Evolutionary conservation across 1,140 invertebrate genomes (phyloP), one percentile per base, ranked within the genome.

Genomic region (Drosophila sechellia): DNA sequence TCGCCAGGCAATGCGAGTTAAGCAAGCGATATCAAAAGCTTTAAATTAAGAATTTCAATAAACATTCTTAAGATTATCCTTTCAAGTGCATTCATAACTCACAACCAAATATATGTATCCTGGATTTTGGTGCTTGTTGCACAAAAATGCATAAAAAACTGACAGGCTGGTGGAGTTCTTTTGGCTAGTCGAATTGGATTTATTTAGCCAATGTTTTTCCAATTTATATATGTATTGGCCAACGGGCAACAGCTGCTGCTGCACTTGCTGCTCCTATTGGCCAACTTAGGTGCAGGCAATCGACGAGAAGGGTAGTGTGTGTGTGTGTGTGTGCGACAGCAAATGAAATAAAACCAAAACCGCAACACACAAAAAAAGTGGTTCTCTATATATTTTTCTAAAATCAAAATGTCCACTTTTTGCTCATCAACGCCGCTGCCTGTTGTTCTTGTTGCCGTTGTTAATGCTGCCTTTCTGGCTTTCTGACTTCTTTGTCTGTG

Each of bases 381-480:
- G 84, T 89, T 89, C 79, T 89, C 84, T 89, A 89, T 89, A 89
- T 84, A 89, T 79, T 89, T 87, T 89, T 84, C 84, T 89, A 89
- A 89, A 89, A 84, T 89, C 84, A 89, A 89, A 89, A 89, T 84
- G 84, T 78, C 84, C 80, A 89, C 57, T 89, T 89, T 87, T 89
- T 86, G 84, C 81, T 89, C 84, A 89, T 89, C 84, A 89, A 89
- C 84, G 83, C 81, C 55, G 61, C 22, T 35, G 42, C 48, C 50
- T 42, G 58, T 71, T 71, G 63, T 60, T 61, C 31, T 64, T 75
- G 73, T 40, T 75, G 53, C 31, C 49, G 61, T 27, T 68, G 25
- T 13, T 43, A 31, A 39, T 34, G 77, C 55, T 65, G 53, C 60
- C 55, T 57, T 57, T 64, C 52, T 56, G 42, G 27, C 53, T 45